Evolutionary conservation across 2,888 invertebrate genomes (phyloP).

Genomic region (Lottia gigantea): DNA sequence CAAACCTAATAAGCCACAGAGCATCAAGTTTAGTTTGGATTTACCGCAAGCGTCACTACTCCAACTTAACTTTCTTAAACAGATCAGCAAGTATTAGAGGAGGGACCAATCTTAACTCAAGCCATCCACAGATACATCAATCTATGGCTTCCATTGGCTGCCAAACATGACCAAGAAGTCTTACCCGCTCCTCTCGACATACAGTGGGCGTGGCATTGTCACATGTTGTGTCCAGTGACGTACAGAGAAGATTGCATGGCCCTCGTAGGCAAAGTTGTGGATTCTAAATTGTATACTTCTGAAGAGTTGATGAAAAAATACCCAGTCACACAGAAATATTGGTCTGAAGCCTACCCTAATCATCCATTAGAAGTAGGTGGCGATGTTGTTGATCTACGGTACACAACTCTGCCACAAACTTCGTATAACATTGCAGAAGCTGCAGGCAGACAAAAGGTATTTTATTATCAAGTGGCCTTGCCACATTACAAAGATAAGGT

Average conservation of each 20-base stretch:
- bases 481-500: slow-evolving; percentile 69
- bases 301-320: slow-evolving; percentile 54
- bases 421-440: slow-evolving; percentile 68
- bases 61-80: slow-evolving; percentile 53
- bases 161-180: slow-evolving; percentile 51
- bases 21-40: slow-evolving; percentile 35
- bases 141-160: slow-evolving; percentile 70
- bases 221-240: slow-evolving; percentile 62
- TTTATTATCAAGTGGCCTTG: slow-evolving; percentile 70
- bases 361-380: slow-evolving; percentile 54
- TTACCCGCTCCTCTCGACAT: slow-evolving; percentile 70
- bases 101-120: slow-evolving; percentile 62
- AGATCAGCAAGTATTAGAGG: slow-evolving; percentile 54
- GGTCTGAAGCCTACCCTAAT: slow-evolving; percentile 58
- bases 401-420: slow-evolving; percentile 27
- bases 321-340: slow-evolving; percentile 50
- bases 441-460: slow-evolving; percentile 68
- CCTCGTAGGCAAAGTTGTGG: slow-evolving; percentile 60
- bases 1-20: slow-evolving; percentile 10
- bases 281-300: slow-evolving; percentile 66
- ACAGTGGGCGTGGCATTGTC: slow-evolving; percentile 71
- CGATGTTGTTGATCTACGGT: slow-evolving; percentile 22
- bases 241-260: slow-evolving; percentile 61
- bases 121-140: slow-evolving; percentile 70
- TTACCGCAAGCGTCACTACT: slow-evolving; percentile 38